Base-by-base conservation (phyloP, 1,140 invertebrate species). In the Cydia strobilella region DNA sequence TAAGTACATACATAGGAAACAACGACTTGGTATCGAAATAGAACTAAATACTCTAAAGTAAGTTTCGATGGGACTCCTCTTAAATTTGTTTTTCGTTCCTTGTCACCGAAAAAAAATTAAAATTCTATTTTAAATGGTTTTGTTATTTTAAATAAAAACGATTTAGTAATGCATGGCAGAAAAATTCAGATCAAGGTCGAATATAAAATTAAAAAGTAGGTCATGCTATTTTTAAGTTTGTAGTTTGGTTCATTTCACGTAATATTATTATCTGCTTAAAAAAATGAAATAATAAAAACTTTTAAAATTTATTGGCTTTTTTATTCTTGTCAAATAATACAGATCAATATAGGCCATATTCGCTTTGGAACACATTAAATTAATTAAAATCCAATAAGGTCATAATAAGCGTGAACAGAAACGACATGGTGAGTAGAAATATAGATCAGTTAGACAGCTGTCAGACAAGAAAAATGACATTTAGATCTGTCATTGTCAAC, bases 141-240 rank as follows among this genome's bases (percentile, higher is more conserved):
- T 74, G 73, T 82, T 80, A 80, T 31, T 45, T 48, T 15, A 48
- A 48, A 48, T 15, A 48, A 48, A 48, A 48, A 48, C 45, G 15
- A 7, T 48, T 48, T 5, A 48, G 13, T 15, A 54, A 54, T 18
- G n/a, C n/a, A 18, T 1, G 7, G 51, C n/a, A 18, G 51, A 20
- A 54, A 54, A 18, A 54, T 54, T 54, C 2, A 54, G 51, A 54
- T 54, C 51, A 54, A 54, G 51, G 51, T 18, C 51, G 7, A n/a
- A 7, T 18, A 15, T 54, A 18, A 18, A n/a, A 54, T 54, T 54
- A 54, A 54, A 54, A 54, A 54, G n/a, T 54, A 54, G n/a, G 51
- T n/a, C 7, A 54, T 54, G 51, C n/a, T 54, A 54, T 51, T 45
- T 45, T 15, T 15, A 13, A 0, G n/a, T 18, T 4, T 15, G 1